Percentiles rank a stretch among this genome's conserved stretches.
These are phyloP conservation scores for Sphaerophoria rueppellii DNA, from an alignment of 2,888 invertebrate genomes.

Conservation along the genomic window DNA sequence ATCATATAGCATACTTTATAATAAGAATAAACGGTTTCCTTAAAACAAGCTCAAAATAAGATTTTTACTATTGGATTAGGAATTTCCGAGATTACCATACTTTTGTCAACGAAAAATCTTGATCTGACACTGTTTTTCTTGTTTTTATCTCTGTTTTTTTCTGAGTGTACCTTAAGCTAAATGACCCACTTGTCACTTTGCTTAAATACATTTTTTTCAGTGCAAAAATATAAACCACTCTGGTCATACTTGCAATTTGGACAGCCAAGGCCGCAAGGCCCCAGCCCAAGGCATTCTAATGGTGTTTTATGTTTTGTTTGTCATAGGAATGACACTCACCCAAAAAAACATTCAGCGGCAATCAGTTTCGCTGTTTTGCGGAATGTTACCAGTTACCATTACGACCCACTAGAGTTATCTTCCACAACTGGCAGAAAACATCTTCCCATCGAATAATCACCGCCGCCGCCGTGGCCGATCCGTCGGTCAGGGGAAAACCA, in stretches of 20 bases:
- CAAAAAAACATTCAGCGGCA: slow-evolving; percentile 64
- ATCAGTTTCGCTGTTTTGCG: slow-evolving; percentile 63
- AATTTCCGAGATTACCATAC: no score
- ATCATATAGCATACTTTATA: no score
- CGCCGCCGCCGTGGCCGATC: slow-evolving; percentile 18
- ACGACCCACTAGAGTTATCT: background rate
- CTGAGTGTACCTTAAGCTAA: no score
- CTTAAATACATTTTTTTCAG: background rate
- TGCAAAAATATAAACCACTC: background rate
- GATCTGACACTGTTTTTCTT: no score
- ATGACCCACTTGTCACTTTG: no score
- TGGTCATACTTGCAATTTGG: slow-evolving; percentile 8
- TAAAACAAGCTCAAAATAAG: no score
- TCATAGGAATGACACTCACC: slow-evolving; percentile 57
- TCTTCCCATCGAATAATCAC: slow-evolving; percentile 52
- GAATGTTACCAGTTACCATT: slow-evolving; percentile 54
- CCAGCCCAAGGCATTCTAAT: slow-evolving; percentile 47
- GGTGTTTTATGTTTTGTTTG: slow-evolving; percentile 73
- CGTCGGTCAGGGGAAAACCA: background rate
- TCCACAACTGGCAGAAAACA: slow-evolving; percentile 47
- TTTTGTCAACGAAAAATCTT: no score
- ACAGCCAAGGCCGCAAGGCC: slow-evolving; percentile 33
- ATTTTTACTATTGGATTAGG: no score
- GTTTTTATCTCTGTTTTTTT: no score
- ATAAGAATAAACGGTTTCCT: no score